A percentile compares a stretch with the other conserved stretches of the same genome.
Conservation (phyloP, 2,797 vertebrate species). For the Onychomys leucogaster region DNA sequence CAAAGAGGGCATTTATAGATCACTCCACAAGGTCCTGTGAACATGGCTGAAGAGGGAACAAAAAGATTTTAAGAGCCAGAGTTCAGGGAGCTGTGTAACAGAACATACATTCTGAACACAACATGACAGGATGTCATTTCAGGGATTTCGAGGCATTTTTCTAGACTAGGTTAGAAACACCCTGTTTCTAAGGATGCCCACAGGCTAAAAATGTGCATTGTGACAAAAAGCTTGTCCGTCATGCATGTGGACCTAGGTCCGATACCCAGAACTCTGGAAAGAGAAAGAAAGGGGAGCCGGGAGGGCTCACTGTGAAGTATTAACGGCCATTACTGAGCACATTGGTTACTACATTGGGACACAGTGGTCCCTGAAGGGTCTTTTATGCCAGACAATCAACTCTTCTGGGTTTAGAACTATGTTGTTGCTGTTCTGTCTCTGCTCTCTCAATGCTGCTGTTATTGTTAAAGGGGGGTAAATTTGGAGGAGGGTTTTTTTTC, state of each 20-base stretch:
- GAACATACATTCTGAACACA: neutral
- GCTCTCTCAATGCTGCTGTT: neutral
- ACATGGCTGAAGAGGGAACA: neutral
- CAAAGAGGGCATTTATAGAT: neutral
- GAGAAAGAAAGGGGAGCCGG: neutral
- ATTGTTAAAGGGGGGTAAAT: neutral
- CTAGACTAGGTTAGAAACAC: neutral
- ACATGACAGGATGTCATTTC: neutral
- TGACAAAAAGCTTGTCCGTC: neutral
- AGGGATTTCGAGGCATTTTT: neutral
- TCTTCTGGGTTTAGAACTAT: neutral
- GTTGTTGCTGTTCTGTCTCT: neutral
- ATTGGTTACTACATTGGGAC: neutral
- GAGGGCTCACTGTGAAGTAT: neutral
- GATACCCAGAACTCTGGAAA: neutral
- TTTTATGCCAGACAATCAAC: neutral
- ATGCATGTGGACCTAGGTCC: neutral
- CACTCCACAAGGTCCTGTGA: neutral
- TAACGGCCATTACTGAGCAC: fast-evolving
- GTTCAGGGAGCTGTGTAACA: neutral
- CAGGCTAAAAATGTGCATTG: neutral
- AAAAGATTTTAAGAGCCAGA: neutral
- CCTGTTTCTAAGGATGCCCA: neutral
- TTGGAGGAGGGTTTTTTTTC: neutral
- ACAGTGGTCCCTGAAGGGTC: neutral